These are phyloP conservation scores for Prionchulus punctatus DNA, from an alignment of 2,888 invertebrate species.

Conservation along the genomic window DNA sequence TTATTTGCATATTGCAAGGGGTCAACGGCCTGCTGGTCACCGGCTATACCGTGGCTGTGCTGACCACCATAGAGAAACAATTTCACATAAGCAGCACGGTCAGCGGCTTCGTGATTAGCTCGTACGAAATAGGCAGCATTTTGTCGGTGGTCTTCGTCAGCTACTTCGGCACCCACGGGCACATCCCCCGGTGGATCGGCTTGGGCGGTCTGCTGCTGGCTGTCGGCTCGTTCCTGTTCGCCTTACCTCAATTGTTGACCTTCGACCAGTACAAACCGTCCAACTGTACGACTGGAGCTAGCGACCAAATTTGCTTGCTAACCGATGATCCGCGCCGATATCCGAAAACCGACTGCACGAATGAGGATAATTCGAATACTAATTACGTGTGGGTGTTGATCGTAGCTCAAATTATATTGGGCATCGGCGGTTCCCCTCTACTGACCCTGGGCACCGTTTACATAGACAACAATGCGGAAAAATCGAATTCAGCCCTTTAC, in stretches of 20 bases:
- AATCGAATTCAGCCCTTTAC: conserved; percentile 81
- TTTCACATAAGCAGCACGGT: conserved; percentile 53
- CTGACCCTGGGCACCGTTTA: conserved; percentile 80
- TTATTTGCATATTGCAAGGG: conserved; percentile 30
- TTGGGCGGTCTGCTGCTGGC: conserved; percentile 74
- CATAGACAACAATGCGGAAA: conserved; percentile 81
- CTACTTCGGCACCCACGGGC: conserved; percentile 74
- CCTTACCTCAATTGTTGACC: conserved; percentile 61
- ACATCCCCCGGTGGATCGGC: conserved; percentile 86
- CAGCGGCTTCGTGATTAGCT: conserved; percentile 19
- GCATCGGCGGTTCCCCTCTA: conserved; percentile 79
- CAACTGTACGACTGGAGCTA: background rate
- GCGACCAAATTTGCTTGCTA: too few relatives aligned
- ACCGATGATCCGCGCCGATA: too few relatives aligned
- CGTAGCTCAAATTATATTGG: conserved; percentile 70
- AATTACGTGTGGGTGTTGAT: conserved; percentile 60
- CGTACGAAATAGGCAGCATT: conserved; percentile 54
- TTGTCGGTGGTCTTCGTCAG: conserved; percentile 88
- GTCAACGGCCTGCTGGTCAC: conserved; percentile 32
- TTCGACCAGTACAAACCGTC: background rate
- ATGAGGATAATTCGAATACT: background rate
- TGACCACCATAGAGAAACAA: conserved; percentile 87
- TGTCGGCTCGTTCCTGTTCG: conserved; percentile 71
- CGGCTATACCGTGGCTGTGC: conserved; percentile 46
- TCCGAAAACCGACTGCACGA: background rate